A percentile compares a stretch with the other conserved stretches of the same genome.
phyloP scores from a whole-genome alignment of 2,113 vertebrate genomes.

The Gnathonemus longibarbis region DNA sequence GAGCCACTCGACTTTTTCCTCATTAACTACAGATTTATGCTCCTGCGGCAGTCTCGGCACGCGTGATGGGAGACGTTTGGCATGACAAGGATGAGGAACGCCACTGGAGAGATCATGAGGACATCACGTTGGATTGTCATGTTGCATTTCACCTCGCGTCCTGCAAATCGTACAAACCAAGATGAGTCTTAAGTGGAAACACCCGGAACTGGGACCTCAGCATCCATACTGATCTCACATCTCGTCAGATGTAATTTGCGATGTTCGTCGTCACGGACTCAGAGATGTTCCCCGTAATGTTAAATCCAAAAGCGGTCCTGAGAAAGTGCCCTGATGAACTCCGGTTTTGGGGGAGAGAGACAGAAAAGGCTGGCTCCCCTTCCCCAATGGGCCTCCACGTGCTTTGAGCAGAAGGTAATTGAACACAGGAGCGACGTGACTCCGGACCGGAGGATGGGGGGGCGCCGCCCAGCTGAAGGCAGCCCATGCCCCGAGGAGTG shows the following conservation, averaged over 20 bases:
- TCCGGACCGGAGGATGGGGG: neutral
- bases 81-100: neutral
- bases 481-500: neutral
- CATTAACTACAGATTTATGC: constrained; percentile 48
- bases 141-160: neutral
- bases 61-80: neutral
- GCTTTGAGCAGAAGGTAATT: neutral
- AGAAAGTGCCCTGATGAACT: constrained; percentile 7
- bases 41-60: neutral
- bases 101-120: neutral
- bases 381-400: neutral
- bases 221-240: neutral
- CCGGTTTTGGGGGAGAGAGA: neutral
- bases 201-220: neutral
- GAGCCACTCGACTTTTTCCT: neutral
- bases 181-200: neutral
- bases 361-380: neutral
- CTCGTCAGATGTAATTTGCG: neutral
- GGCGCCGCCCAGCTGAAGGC: constrained; percentile 17
- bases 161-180: neutral
- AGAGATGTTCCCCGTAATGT: neutral
- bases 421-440: neutral
- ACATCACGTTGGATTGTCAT: neutral
- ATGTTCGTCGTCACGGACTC: neutral
- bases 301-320: neutral